A percentile compares a stretch with the other conserved stretches of the same genome.
These are phyloP conservation scores for Synanthedon myopaeformis DNA, from an alignment of 2,888 invertebrate species.

Conservation along the genomic window DNA sequence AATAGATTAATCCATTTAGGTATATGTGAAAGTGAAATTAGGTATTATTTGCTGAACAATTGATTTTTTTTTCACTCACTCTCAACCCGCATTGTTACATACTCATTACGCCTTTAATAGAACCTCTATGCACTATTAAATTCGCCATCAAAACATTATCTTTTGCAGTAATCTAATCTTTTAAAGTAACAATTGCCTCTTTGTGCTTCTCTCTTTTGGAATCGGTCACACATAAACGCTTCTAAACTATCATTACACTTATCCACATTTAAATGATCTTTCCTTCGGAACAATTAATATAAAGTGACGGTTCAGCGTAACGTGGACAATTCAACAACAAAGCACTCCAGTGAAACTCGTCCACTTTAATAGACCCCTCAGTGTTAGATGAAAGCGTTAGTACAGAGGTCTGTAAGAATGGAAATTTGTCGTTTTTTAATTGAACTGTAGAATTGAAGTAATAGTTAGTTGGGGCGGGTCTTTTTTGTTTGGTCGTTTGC, in stretches of 20 bases:
- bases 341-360: background rate
- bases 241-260: slow-evolving; percentile 15
- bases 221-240: slow-evolving; percentile 39
- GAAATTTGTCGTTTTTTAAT: slow-evolving; percentile 14
- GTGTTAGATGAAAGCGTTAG: no score
- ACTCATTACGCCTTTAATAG: background rate
- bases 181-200: slow-evolving; percentile 18
- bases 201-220: slow-evolving; percentile 20
- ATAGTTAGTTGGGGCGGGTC: slow-evolving; percentile 3
- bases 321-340: background rate
- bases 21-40: no score
- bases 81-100: background rate
- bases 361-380: background rate
- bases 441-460: slow-evolving; percentile 8
- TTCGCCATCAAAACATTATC: slow-evolving; percentile 15
- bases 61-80: no score
- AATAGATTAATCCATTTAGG: no score
- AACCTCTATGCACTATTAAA: background rate
- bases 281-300: slow-evolving; percentile 9
- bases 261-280: slow-evolving; percentile 15
- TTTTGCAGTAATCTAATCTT: slow-evolving; percentile 22
- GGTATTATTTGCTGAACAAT: no score
- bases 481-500: slow-evolving; percentile 1
- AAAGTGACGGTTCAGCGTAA: background rate
- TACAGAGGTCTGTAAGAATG: slow-evolving; percentile 4